These are phyloP conservation scores for Bos indicus DNA, from an alignment of 2,113 vertebrate genomes.

Conservation along the genomic window DNA sequence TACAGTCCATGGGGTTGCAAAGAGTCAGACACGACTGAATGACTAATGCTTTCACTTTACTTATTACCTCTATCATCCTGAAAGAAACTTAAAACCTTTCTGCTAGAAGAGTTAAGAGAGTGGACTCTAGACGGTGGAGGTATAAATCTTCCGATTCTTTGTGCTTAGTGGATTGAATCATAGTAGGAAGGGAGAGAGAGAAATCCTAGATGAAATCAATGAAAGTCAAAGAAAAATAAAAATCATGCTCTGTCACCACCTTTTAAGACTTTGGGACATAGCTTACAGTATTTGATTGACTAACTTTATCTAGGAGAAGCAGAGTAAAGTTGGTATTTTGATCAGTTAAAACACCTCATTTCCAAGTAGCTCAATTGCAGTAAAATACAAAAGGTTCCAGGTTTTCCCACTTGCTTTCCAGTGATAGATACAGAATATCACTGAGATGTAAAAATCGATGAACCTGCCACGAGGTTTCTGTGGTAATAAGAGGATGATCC, in stretches of 20 bases:
- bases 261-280: neutral
- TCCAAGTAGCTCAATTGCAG: neutral
- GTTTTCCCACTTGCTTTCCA: neutral
- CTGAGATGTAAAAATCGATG: neutral
- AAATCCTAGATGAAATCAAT: neutral
- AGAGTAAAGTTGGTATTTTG: neutral
- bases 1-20: neutral
- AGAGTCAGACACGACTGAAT: neutral
- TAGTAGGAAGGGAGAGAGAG: neutral
- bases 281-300: neutral
- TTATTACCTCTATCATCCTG: neutral
- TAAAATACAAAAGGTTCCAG: neutral
- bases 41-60: neutral
- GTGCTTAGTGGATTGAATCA: neutral
- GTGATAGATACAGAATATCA: neutral
- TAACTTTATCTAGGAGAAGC: neutral
- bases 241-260: neutral
- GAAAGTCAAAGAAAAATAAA: neutral
- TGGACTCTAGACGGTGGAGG: neutral
- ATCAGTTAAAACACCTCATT: neutral
- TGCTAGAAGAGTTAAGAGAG: neutral
- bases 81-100: neutral
- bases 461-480: neutral
- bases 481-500: neutral
- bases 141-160: neutral